Evolutionary conservation across 2,888 invertebrate species (phyloP), one percentile per base, ranked within the genome.

Genomic region (Branchipolynoe longqiensis): DNA sequence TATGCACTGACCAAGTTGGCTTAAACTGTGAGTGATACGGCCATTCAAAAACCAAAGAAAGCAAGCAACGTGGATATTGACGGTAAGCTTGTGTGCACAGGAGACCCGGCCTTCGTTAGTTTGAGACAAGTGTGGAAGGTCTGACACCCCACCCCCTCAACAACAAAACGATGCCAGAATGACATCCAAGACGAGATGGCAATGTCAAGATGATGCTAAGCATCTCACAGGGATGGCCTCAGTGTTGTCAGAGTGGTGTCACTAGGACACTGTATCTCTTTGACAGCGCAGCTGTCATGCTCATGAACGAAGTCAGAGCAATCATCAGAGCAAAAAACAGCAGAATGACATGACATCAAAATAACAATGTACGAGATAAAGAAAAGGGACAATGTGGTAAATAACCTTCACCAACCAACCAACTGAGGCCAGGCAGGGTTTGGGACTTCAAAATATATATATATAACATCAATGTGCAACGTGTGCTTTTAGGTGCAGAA

Each of bases 261-360:
- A 69, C 38, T 14, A 18, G 33, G 69, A 69, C 62, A 62, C 14
- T 38, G 62, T 25, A 25, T 31, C 62, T 14, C 38, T 36, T 25
- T 69, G 69, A 69, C 69, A 69, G 33, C 69, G 38, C 69, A 69
- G 69, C 69, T 69, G 69, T 69, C 69, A 69, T 33, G 69, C 69
- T 69, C 38, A 38, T 1, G 33, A 69, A 33, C 38, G 69, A 69
- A 36, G 69, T 69, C 69, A 69, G 36, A 38, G 38, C 69, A 69
- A 38, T 69, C 36, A 36, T 38, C 69, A 22, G 33, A 69, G 69
- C 25, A 58, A n/a, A 18, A 36, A 69, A 69, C 69, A 69, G 25
- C 38, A 69, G 69, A 36, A 69, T 69, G 69, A 69, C 69, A 69
- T 69, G 69, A 69, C 69, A 69, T 69, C 69, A 69, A 69, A 69